Percentiles rank a stretch among this genome's conserved stretches.
Conservation (phyloP, 1,140 invertebrate genomes). For the Ips typographus region DNA sequence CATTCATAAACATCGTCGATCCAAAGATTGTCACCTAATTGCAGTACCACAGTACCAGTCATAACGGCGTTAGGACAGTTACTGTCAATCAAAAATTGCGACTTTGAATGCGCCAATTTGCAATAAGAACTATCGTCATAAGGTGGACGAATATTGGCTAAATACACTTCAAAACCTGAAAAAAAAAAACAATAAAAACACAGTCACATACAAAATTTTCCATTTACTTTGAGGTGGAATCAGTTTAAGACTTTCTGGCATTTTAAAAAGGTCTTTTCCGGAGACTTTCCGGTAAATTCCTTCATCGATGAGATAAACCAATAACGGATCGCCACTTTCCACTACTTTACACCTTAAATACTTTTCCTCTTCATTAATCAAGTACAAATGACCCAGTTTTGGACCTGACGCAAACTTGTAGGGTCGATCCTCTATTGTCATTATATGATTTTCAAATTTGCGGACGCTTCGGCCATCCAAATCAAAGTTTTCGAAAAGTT, state of each 20-base stretch:
- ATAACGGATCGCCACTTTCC: slow-evolving; percentile 23
- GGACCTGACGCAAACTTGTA: slow-evolving; percentile 20
- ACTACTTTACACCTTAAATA: slow-evolving; percentile 40
- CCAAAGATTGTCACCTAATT: slow-evolving; percentile 42
- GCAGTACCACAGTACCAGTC: slow-evolving; percentile 37
- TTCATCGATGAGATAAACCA: slow-evolving; percentile 36
- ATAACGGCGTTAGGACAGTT: slow-evolving; percentile 25
- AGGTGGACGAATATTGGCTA: slow-evolving; percentile 44
- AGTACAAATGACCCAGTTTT: slow-evolving; percentile 19
- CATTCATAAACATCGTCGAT: slow-evolving; percentile 42
- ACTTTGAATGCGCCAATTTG: slow-evolving; percentile 6
- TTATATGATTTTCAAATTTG: slow-evolving; percentile 19
- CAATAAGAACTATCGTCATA: slow-evolving; percentile 40
- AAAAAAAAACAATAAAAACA: slow-evolving; percentile 8
- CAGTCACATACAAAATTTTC: neutral
- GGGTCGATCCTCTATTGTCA: slow-evolving; percentile 7
- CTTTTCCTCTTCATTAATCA: slow-evolving; percentile 31
- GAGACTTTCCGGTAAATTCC: slow-evolving; percentile 24
- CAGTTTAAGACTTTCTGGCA: slow-evolving; percentile 35
- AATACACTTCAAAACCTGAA: slow-evolving; percentile 41
- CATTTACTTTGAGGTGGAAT: slow-evolving; percentile 37
- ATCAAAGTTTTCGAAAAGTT: slow-evolving; percentile 41
- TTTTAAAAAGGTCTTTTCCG: slow-evolving; percentile 30
- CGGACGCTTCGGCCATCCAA: slow-evolving; percentile 34
- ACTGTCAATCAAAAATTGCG: slow-evolving; percentile 20